Conservation (phyloP, 1,140 invertebrate genomes). For the Rhagoletis pomonella region DNA sequence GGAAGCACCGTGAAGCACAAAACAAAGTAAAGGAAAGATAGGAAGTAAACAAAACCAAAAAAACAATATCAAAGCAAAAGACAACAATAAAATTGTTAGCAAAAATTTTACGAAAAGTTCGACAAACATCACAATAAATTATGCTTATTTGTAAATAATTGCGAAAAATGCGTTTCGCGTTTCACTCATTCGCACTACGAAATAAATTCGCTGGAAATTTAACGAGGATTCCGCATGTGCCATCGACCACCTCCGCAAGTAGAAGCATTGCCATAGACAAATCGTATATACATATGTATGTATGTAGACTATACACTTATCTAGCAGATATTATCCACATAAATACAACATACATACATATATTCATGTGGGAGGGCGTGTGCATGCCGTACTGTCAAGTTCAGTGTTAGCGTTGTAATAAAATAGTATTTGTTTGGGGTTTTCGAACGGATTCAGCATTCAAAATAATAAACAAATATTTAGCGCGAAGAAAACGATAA, state of each 20-base stretch:
- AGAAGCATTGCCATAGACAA: too few relatives aligned
- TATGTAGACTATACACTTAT: not conserved
- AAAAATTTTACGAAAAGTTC: not conserved
- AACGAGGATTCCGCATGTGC: not conserved
- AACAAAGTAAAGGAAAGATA: not conserved
- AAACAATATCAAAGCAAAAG: not conserved
- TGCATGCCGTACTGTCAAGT: not conserved
- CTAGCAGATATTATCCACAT: too few relatives aligned
- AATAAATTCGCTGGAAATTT: not conserved
- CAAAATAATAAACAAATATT: slow-evolving; percentile 26
- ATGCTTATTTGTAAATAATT: slow-evolving; percentile 31
- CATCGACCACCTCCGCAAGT: not conserved
- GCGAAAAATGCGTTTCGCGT: not conserved
- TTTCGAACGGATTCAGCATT: not conserved
- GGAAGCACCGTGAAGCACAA: not conserved
- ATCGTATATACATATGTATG: not conserved
- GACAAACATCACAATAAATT: slow-evolving; percentile 1
- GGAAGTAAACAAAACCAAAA: not conserved
- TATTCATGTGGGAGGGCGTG: not conserved
- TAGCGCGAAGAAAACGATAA: not conserved
- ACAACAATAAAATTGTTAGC: not conserved
- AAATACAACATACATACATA: not conserved
- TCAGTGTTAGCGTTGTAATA: slow-evolving; percentile 20
- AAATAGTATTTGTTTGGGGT: slow-evolving; percentile 32
- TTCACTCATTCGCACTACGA: not conserved